Evolutionary conservation across 2,113 vertebrate genomes (phyloP).

Genomic region (Meles meles): DNA sequence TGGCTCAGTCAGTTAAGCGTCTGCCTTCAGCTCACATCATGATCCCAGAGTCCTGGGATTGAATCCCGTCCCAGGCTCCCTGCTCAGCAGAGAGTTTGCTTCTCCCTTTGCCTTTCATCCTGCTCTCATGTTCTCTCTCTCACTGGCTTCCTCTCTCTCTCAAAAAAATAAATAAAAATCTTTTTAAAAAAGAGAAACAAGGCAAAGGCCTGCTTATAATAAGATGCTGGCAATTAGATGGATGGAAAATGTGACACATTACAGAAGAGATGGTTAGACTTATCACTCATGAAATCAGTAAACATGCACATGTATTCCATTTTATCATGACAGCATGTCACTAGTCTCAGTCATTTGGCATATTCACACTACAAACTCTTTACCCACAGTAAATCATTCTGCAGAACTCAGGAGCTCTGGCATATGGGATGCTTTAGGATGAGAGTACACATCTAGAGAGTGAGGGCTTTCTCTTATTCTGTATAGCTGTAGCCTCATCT

Average conservation of each 20-base stretch:
- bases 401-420: background rate
- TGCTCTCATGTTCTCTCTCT: too few species aligned
- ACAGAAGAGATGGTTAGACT: background rate
- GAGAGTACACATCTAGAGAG: background rate
- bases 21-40: too few species aligned
- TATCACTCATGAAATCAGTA: background rate
- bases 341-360: background rate
- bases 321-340: background rate
- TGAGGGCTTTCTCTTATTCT: background rate
- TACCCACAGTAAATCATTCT: background rate
- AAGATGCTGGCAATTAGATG: background rate
- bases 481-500: background rate
- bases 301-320: background rate
- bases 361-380: background rate
- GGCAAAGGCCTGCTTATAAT: background rate
- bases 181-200: background rate
- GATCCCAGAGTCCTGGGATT: too few species aligned
- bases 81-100: too few species aligned
- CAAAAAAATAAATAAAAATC: too few species aligned
- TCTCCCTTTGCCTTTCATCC: too few species aligned
- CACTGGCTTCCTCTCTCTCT: too few species aligned
- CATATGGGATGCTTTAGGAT: fast-evolving
- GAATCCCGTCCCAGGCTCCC: too few species aligned
- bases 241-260: background rate
- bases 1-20: too few species aligned